Percentiles rank a stretch among this genome's conserved stretches.
phyloP scores from a whole-genome alignment of 1,140 invertebrate genomes.

The Drosophila persimilis region DNA sequence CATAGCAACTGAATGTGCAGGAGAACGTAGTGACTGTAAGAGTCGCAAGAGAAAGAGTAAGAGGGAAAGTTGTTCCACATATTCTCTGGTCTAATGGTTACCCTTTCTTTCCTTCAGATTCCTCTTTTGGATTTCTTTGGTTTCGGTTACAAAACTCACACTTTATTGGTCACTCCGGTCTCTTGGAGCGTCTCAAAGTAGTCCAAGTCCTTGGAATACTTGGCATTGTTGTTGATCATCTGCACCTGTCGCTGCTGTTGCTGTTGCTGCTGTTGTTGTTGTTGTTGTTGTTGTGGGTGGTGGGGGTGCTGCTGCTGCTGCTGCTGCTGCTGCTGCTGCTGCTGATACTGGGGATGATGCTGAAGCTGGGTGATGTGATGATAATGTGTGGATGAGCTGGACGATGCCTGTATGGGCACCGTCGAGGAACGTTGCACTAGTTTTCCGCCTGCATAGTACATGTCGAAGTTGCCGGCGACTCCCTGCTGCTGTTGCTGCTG shows the following conservation, averaged over 20 bases:
- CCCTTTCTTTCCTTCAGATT: too few species aligned
- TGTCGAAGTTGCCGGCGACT: constrained; percentile 41
- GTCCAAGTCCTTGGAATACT: constrained; percentile 76
- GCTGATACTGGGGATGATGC: constrained; percentile 23
- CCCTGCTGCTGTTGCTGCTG: constrained; percentile 38
- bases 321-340: constrained; percentile 17
- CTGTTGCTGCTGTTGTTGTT: constrained; percentile 37
- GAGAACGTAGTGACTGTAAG: too few species aligned
- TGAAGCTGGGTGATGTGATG: constrained; percentile 13
- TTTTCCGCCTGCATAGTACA: constrained; percentile 65
- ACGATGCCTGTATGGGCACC: constrained; percentile 32
- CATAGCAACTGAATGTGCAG: background rate
- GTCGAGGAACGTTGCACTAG: constrained; percentile 56
- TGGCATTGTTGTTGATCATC: constrained; percentile 66
- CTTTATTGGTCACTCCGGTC: constrained; percentile 81
- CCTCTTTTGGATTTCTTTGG: background rate
- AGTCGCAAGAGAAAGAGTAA: too few species aligned
- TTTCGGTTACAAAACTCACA: constrained; percentile 51
- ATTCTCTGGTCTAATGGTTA: too few species aligned
- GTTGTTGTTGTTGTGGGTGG: constrained; percentile 42
- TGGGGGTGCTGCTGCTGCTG: constrained; percentile 27
- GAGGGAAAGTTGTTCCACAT: too few species aligned
- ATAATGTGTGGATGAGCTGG: too few species aligned
- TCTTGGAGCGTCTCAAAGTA: constrained; percentile 78
- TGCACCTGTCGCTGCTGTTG: constrained; percentile 39